Evolutionary conservation across 2,888 invertebrate genomes (phyloP).

Genomic region (Creontiades dilutus): DNA sequence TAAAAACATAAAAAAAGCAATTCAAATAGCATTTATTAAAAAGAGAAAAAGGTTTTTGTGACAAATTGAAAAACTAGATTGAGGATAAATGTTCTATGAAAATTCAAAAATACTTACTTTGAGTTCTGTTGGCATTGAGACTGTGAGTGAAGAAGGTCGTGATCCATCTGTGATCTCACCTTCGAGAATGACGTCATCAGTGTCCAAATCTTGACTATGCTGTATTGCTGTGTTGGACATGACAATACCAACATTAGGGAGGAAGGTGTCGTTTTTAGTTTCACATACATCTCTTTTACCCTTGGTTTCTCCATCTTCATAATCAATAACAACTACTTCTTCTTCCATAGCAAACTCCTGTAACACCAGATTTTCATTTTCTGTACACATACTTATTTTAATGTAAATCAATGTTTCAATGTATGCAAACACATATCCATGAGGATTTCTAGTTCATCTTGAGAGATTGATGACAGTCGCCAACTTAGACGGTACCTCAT

Average conservation of each 20-base stretch:
- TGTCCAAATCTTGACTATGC: conserved; percentile 76
- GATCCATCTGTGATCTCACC: conserved; percentile 73
- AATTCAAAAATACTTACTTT: conserved; percentile 65
- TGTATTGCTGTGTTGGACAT: conserved; percentile 79
- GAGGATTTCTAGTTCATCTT: no score
- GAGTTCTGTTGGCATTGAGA: conserved; percentile 75
- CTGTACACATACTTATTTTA: no score
- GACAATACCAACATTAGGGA: conserved; percentile 85
- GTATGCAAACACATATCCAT: no score
- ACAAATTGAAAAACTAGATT: no score
- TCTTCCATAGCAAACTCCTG: conserved; percentile 72
- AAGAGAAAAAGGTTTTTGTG: no score
- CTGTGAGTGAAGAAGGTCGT: conserved; percentile 78
- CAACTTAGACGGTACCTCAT: no score
- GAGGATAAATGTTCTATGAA: no score
- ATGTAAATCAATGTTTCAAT: no score
- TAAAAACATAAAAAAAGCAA: no score
- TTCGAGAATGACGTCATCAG: conserved; percentile 78
- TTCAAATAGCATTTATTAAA: no score
- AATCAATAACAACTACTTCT: conserved; percentile 73
- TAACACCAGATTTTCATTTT: background rate
- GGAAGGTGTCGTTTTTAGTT: conserved; percentile 80
- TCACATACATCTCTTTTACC: background rate
- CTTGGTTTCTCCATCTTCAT: conserved; percentile 29
- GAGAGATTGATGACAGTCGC: no score